Evolutionary conservation across 2,888 invertebrate species (phyloP).

Genomic region (Dicycla oo): DNA sequence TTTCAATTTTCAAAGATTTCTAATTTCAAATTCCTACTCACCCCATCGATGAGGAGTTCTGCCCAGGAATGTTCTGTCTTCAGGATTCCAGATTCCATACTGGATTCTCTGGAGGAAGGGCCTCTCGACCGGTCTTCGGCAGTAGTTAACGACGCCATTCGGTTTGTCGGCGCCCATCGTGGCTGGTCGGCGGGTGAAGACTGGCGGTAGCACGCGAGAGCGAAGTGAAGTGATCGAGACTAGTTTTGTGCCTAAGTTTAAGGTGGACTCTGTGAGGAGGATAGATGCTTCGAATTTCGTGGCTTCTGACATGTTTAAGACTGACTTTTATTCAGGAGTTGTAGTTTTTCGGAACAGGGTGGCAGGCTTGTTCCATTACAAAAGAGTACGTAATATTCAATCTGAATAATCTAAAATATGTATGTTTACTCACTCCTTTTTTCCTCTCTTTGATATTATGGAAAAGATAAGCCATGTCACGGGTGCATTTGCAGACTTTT

Average conservation of each 20-base stretch:
- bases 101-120: constrained; percentile 81
- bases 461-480: not conserved
- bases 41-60: constrained; percentile 92
- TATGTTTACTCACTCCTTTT: not conserved
- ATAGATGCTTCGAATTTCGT: not conserved
- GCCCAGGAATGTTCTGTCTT: constrained; percentile 91
- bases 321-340: not conserved
- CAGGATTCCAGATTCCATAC: constrained; percentile 91
- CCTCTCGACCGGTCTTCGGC: constrained; percentile 81
- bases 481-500: not conserved
- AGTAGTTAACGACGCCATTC: constrained; percentile 84
- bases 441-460: not conserved
- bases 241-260: constrained; percentile 45
- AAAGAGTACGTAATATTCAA: too few relatives aligned
- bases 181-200: constrained; percentile 48
- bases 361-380: not conserved
- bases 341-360: not conserved
- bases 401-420: not conserved
- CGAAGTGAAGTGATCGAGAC: not conserved
- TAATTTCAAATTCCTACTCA: constrained; percentile 79
- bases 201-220: constrained; percentile 36
- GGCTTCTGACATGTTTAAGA: not conserved
- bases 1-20: not conserved
- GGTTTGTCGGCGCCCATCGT: constrained; percentile 86
- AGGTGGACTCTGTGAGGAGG: constrained; percentile 28